Conservation (phyloP, 2,113 vertebrate genomes). For the Leucosticte australis region DNA sequence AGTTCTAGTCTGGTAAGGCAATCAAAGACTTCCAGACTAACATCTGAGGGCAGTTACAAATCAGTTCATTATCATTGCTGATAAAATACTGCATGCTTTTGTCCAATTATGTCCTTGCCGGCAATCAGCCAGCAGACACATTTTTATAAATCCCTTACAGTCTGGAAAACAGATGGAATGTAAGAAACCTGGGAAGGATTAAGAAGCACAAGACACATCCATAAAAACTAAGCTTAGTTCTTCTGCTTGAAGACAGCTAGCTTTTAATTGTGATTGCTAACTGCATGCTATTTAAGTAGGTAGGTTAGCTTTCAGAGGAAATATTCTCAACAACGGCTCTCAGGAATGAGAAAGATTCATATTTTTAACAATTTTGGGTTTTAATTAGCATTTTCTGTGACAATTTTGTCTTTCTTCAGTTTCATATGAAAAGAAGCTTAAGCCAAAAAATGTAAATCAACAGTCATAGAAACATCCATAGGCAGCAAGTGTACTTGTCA, state of each 20-base stretch:
- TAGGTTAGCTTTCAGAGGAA: not conserved
- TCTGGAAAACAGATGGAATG: not conserved
- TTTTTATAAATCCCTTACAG: not conserved
- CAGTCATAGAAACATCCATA: not conserved
- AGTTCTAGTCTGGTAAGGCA: not conserved
- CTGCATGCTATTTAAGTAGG: not conserved
- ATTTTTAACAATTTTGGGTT: not conserved
- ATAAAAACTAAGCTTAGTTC: not conserved
- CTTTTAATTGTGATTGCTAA: not conserved
- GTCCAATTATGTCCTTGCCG: not conserved
- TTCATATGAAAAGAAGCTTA: not conserved
- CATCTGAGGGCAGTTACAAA: not conserved
- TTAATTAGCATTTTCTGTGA: not conserved
- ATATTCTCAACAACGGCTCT: not conserved
- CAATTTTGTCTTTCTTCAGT: not conserved
- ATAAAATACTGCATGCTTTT: not conserved
- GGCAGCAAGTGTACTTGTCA: conserved; percentile 24
- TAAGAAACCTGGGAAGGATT: not conserved
- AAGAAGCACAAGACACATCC: not conserved
- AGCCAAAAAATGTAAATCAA: not conserved
- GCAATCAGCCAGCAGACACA: not conserved
- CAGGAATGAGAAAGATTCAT: not conserved
- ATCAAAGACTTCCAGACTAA: not conserved
- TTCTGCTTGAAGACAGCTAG: not conserved
- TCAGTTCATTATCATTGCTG: not conserved